Conservation (phyloP, 1,140 invertebrate genomes). For the Calosoma granatense region DNA sequence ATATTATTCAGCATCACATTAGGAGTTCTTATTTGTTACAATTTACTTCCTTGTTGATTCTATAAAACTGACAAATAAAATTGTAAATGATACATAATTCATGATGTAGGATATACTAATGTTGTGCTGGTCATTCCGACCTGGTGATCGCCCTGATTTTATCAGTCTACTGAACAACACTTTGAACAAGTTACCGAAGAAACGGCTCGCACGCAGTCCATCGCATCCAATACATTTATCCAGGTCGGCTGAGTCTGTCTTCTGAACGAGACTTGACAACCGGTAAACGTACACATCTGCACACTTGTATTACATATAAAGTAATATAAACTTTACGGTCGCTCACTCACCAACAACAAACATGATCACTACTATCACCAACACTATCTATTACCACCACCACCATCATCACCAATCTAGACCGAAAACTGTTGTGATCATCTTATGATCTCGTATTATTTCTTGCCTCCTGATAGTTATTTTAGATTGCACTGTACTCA, state of each 20-base stretch:
- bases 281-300: too few relatives aligned
- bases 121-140: slow-evolving; percentile 87
- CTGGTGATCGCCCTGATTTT: slow-evolving; percentile 82
- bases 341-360: too few relatives aligned
- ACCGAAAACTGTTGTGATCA: not conserved
- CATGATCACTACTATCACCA: too few relatives aligned
- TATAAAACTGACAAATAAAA: slow-evolving; percentile 6
- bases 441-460: not conserved
- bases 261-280: slow-evolving; percentile 47
- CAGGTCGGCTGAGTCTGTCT: slow-evolving; percentile 84
- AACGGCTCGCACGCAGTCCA: slow-evolving; percentile 88
- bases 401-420: too few relatives aligned
- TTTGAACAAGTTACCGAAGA: slow-evolving; percentile 85
- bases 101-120: slow-evolving; percentile 81
- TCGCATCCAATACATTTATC: slow-evolving; percentile 92
- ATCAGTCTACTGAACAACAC: slow-evolving; percentile 68
- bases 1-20: too few relatives aligned
- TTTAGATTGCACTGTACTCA: not conserved
- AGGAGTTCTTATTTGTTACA: too few relatives aligned
- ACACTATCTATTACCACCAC: too few relatives aligned
- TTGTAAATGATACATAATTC: slow-evolving; percentile 11
- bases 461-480: not conserved
- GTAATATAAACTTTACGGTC: too few relatives aligned
- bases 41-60: too few relatives aligned
- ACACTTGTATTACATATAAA: too few relatives aligned